A percentile compares a stretch with the other conserved stretches of the same genome.
Conservation (phyloP, 2,888 invertebrate species). For the Capitulum mitella region DNA sequence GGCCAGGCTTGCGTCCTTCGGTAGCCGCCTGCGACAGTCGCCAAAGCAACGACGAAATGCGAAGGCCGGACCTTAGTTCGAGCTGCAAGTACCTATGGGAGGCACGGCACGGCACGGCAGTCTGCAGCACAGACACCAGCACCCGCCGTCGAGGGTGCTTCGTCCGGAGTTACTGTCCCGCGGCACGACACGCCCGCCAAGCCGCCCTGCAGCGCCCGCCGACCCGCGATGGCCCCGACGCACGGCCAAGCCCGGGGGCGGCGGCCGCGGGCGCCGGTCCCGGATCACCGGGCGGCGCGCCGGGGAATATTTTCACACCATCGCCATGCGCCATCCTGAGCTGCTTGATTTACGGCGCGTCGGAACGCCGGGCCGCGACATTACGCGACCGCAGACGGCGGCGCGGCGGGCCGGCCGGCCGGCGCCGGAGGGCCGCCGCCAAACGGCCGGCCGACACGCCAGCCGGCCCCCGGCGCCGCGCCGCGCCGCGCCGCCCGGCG, state of each 20-base stretch:
- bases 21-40: too few relatives aligned
- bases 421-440: neutral
- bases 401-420: neutral
- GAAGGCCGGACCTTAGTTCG: too few relatives aligned
- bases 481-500: neutral
- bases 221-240: neutral
- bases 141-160: neutral
- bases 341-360: neutral
- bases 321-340: neutral
- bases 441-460: neutral
- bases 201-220: too few relatives aligned
- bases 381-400: neutral
- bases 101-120: too few relatives aligned
- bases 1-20: too few relatives aligned
- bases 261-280: neutral
- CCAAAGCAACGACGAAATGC: too few relatives aligned
- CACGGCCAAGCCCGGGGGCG: neutral
- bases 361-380: neutral
- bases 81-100: too few relatives aligned
- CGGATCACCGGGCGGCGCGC: neutral
- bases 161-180: neutral
- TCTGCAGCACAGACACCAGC: too few relatives aligned
- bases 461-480: neutral
- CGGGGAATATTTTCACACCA: neutral
- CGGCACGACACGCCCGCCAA: neutral